Evolutionary conservation across 2,888 invertebrate genomes (phyloP), one percentile per base, ranked within the genome.

Genomic region (Lepidonotus clava): DNA sequence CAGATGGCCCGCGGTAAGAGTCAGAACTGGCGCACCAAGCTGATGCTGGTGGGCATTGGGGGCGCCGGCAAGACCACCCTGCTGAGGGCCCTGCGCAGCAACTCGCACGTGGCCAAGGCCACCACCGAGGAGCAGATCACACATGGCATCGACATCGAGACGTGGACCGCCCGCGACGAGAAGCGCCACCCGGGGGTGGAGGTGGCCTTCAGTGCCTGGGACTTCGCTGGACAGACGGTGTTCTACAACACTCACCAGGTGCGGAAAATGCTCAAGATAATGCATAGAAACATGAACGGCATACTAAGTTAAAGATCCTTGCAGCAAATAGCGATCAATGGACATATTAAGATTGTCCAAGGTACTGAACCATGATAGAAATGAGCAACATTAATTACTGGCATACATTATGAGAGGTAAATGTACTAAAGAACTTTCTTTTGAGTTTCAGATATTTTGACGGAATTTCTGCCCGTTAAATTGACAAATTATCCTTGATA

Each of bases 171-270:
- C 93, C 90, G 90, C 6, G 90, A 92, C 21, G 87, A 90, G 24
- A 89, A 90, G 34, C 34, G 36, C 32, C 32, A 56, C 21, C 71
- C 84, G 38, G 89, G 85, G 18, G 38, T 85, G 36, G 61, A 77
- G n/a, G 71, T 91, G 41, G 88, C 89, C 14, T 91, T 87, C 88
- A 91, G 90, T 71, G 88, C 89, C 0, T 94, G 94, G 94, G 94
- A 94, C 89, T 94, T 94, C 90, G 94, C 93, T 87, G 94, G 94
- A 1, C 94, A 94, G 87, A 92, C 93, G 21, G 93, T 94, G 18
- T 94, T 94, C 89, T 94, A 94, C 89, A 94, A 94, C 88, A 93
- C 93, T 21, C 93, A 93, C 88, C 93, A 93, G 91, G 93, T 93
- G 14, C 41, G 28, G 14, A 21, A 36, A 11, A 61, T 4, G 61